Base-by-base conservation (phyloP, 2,797 vertebrate species). In the Odontamblyopus lacepedii region DNA sequence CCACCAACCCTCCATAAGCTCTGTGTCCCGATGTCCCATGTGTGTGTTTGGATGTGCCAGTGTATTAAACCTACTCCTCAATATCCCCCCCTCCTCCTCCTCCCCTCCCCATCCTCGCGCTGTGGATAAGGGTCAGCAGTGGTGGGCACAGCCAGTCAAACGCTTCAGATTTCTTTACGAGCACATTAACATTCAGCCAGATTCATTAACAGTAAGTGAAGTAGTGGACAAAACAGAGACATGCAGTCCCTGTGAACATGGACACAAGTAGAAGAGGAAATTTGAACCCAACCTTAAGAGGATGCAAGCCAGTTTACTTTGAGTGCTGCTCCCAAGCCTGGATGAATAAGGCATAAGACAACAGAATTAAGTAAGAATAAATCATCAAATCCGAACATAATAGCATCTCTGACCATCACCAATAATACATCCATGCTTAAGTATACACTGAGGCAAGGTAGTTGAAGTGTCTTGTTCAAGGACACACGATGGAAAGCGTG, bases 131-230 rank as follows among this genome's bases (percentile, higher is more conserved):
- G 97, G 96, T 99, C 97, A 97, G 94, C 91, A 92, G 93, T 85
- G 93, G 93, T 95, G 95, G 96, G 95, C 95, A 93, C 94, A 94
- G 93, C 93, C 95, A 93, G 91, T 96, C 95, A 95, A 94, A 96
- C 93, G 92, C 95, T 95, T 95, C 95, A 87, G 92, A 91, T 95
- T 96, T 96, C 95, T 97, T 96, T 98, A 97, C 94, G 96, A 95
- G 93, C 91, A 82, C 95, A 96, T 97, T 96, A 97, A 95, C 92
- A 94, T 95, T 96, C 95, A 95, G 94, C 95, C 94, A 93, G 96
- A 95, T 95, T 97, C 95, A 94, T 96, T 96, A 95, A 96, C 94
- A 95, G 95, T 95, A 94, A 93, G 92, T 93, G 91, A 90, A 90
- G 87, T 92, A 91, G 88, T 79, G 85, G 86, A 90, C 84, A 88